phyloP scores from a whole-genome alignment of 2,113 vertebrate species.

The Procavia capensis region DNA sequence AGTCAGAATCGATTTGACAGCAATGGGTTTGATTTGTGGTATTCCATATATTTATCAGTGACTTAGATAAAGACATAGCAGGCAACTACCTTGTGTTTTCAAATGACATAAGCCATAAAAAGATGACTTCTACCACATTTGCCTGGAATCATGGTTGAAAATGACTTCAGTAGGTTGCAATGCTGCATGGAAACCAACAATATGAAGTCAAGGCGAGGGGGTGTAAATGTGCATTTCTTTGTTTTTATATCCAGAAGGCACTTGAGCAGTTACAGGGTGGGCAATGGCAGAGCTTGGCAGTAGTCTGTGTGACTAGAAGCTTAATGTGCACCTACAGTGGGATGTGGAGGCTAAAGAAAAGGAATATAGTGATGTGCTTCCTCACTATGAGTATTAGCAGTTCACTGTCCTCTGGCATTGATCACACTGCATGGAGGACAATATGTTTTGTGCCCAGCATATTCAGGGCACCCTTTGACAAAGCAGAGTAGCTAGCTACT shows the following conservation, averaged over 20 bases:
- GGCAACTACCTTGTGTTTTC: constrained; percentile 9
- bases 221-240: constrained; percentile 49
- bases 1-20: too few relatives aligned
- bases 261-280: constrained; percentile 55
- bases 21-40: too few relatives aligned
- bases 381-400: constrained; percentile 43
- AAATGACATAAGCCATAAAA: not conserved
- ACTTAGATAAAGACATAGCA: not conserved
- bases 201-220: constrained; percentile 33
- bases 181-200: constrained; percentile 57
- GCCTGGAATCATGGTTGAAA: not conserved
- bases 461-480: constrained; percentile 34
- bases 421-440: not conserved
- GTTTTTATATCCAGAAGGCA: constrained; percentile 61
- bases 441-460: not conserved
- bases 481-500: constrained; percentile 42
- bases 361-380: constrained; percentile 27
- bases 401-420: not conserved
- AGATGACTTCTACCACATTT: constrained; percentile 19
- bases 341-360: constrained; percentile 48
- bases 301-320: constrained; percentile 52
- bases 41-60: not conserved
- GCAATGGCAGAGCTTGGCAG: constrained; percentile 57
- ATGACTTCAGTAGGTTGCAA: constrained; percentile 40
- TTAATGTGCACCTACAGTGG: constrained; percentile 59